These are phyloP conservation scores for Siphamia tubifer DNA, from an alignment of 2,113 vertebrate species.

Conservation along the genomic window DNA sequence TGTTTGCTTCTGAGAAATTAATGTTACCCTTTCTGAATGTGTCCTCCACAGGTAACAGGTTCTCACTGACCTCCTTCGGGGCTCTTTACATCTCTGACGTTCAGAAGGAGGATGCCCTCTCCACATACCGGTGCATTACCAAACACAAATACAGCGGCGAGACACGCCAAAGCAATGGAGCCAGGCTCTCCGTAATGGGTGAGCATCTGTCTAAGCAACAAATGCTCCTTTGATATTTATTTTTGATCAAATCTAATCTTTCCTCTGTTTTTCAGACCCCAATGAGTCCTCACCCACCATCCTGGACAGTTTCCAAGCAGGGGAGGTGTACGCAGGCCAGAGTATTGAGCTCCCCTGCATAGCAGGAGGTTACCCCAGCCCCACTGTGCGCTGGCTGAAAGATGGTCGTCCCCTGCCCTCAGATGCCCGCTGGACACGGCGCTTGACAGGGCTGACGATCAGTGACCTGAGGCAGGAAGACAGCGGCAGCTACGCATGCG, in stretches of 20 bases:
- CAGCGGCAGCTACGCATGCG: constrained; percentile 95
- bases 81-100: constrained; percentile 98
- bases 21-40: constrained; percentile 9
- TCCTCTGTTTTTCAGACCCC: constrained; percentile 78
- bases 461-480: constrained; percentile 92
- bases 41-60: constrained; percentile 91
- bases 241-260: not conserved
- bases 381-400: constrained; percentile 95
- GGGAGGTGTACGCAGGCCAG: constrained; percentile 86
- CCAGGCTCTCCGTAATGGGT: constrained; percentile 96
- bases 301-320: constrained; percentile 94
- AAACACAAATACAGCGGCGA: constrained; percentile 98
- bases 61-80: constrained; percentile 92
- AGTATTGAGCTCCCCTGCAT: constrained; percentile 92
- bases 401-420: constrained; percentile 92
- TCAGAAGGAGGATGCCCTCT: constrained; percentile 98
- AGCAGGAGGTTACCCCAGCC: constrained; percentile 94
- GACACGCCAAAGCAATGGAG: constrained; percentile 97
- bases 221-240: not conserved
- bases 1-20: not conserved
- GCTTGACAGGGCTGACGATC: constrained; percentile 91
- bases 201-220: constrained; percentile 38
- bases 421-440: constrained; percentile 92
- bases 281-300: constrained; percentile 92
- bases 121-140: constrained; percentile 98